These are phyloP conservation scores for Diglossa cyanea DNA, from an alignment of 2,797 vertebrate species.

Conservation along the genomic window DNA sequence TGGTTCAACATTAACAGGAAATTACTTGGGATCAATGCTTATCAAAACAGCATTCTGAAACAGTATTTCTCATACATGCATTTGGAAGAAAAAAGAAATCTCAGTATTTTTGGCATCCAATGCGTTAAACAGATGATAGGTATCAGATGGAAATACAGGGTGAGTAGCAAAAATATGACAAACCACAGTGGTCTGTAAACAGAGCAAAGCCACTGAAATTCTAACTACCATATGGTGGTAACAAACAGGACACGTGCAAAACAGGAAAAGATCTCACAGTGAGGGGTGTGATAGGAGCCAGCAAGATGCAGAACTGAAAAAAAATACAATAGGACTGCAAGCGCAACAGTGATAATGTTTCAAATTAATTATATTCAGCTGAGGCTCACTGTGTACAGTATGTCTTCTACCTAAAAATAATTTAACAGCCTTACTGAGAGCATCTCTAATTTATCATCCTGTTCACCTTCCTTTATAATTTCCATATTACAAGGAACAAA, in stretches of 20 bases:
- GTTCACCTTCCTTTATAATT: constrained; percentile 57
- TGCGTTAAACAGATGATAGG: constrained; percentile 30
- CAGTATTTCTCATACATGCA: background rate
- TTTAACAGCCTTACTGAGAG: constrained; percentile 54
- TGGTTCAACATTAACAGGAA: constrained; percentile 16
- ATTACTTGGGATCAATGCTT: constrained; percentile 15
- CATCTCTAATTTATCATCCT: constrained; percentile 59
- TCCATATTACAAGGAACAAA: constrained; percentile 37
- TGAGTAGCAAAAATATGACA: constrained; percentile 50
- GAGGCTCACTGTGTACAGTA: constrained; percentile 64
- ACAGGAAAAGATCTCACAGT: constrained; percentile 51
- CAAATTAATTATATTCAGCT: constrained; percentile 68
- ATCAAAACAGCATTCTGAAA: constrained; percentile 35
- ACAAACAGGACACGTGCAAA: constrained; percentile 34
- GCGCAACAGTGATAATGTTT: constrained; percentile 51
- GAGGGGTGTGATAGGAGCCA: constrained; percentile 3
- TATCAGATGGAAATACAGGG: constrained; percentile 32
- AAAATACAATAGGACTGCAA: constrained; percentile 37
- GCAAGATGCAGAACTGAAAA: constrained; percentile 31
- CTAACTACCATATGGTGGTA: constrained; percentile 44
- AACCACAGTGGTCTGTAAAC: constrained; percentile 44
- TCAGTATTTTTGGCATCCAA: constrained; percentile 49
- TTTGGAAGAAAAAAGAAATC: background rate
- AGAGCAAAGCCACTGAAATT: constrained; percentile 25
- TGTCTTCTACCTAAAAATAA: constrained; percentile 73